These are phyloP conservation scores for Nomia melanderi DNA, from an alignment of 1,140 invertebrate species.

Conservation along the genomic window DNA sequence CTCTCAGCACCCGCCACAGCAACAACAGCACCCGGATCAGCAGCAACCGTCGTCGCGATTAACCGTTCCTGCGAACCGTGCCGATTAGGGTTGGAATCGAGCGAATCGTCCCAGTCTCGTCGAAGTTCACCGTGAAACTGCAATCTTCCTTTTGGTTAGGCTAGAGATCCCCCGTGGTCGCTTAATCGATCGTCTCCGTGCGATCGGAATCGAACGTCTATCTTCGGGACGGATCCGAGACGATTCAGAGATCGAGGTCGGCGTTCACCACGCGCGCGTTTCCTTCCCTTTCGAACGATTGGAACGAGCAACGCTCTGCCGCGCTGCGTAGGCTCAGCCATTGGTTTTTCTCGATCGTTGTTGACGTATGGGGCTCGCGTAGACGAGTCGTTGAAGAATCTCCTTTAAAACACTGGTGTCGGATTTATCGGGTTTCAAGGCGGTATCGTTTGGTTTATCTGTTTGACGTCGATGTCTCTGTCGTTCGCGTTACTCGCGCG, in stretches of 20 bases:
- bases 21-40: conserved; percentile 51
- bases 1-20: conserved; percentile 62
- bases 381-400: conserved; percentile 34
- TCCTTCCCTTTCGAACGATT: not conserved
- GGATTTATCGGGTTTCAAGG: conserved; percentile 16
- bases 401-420: conserved; percentile 10
- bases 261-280: not conserved
- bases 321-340: too few relatives aligned
- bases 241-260: conserved; percentile 13
- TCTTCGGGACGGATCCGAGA: not conserved
- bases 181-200: too few relatives aligned
- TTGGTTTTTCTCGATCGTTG: too few relatives aligned
- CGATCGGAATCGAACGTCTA: too few relatives aligned
- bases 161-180: too few relatives aligned
- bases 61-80: too few relatives aligned
- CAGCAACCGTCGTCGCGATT: conserved; percentile 53
- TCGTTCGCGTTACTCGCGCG: not conserved
- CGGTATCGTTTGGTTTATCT: conserved; percentile 17
- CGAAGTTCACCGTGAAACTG: too few relatives aligned
- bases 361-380: not conserved
- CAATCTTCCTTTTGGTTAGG: too few relatives aligned
- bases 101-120: too few relatives aligned
- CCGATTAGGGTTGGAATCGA: too few relatives aligned
- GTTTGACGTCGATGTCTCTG: conserved; percentile 1
- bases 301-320: too few relatives aligned